phyloP scores from a whole-genome alignment of 1,140 invertebrate genomes.

The Procambarus virginalis region DNA sequence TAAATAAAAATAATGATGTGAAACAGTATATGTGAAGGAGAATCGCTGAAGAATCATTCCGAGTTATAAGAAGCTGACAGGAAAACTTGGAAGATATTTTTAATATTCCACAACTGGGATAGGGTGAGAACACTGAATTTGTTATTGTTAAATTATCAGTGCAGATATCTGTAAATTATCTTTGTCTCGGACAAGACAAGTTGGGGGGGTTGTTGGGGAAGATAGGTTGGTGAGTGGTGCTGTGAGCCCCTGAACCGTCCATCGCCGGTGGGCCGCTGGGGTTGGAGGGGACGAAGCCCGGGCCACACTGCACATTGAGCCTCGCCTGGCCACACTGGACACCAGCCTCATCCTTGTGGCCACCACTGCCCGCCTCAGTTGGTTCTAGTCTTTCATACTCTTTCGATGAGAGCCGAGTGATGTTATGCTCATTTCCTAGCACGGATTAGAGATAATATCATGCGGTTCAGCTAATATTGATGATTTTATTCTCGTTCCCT shows the following conservation, averaged over 20 bases:
- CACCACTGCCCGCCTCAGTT: neutral
- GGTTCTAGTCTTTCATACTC: too few species aligned
- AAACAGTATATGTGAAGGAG: neutral
- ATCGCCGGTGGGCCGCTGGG: conserved; percentile 39
- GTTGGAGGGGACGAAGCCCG: conserved; percentile 20
- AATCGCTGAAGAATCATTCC: neutral
- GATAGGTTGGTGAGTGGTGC: neutral
- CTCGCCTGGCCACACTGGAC: conserved; percentile 6
- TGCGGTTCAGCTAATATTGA: neutral
- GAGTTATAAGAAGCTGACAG: neutral
- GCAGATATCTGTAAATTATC: neutral
- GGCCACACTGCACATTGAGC: conserved; percentile 27
- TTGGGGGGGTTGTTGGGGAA: neutral
- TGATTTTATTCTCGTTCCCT: neutral
- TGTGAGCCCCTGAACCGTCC: conserved; percentile 45
- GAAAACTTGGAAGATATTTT: neutral
- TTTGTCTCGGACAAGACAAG: neutral
- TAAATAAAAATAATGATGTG: neutral
- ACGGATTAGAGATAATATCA: neutral
- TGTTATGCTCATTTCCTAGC: neutral
- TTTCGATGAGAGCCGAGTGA: neutral
- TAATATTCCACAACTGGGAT: neutral
- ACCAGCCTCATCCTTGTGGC: neutral
- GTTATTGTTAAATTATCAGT: neutral
- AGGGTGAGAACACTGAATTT: neutral